Base-by-base conservation (phyloP, 2,888 invertebrate species). In the Xanthia icteritia region DNA sequence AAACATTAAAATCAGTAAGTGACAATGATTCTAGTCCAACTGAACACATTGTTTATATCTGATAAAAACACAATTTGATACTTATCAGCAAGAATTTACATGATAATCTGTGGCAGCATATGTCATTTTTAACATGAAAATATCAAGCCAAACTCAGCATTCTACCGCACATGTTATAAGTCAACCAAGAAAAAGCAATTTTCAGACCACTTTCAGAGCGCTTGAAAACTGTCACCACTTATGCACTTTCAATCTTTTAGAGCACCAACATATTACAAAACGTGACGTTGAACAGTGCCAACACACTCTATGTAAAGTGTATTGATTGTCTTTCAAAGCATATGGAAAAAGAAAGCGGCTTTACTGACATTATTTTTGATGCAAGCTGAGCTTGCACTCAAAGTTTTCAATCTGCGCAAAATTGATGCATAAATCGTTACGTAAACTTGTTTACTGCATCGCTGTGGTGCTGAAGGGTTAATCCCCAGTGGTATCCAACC, bases 241-340 rank as follows among this genome's bases (percentile, higher is more conserved):
- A 75, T 78, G 86, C 79, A 67, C 78, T 85, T 66, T 67, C 73
- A 86, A 85, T 78, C 63, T 78, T 67, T 75, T 36, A 73, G 54
- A 63, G 48, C 20, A 54, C 54, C 58, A 61, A 66, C 23, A 73
- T 74, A 73, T 72, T 72, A 56, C 66, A 48, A 56, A 70, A 78
- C 72, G 63, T 66, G 79, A 48, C 72, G 36, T 58, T 70, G 63
- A 73, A n/a, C 54, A 54, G 11, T 51, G 48, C 48, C 72, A 70
- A 73, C 66, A 71, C 36, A 67, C 65, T 77, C 36, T 60, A 31
- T 23, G 60, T n/a, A 39, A 36, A 58, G 48, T 54, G 9, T 65
- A 77, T 85, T 36, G 67, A 81, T 68, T 71, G 73, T 51, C 27
- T 73, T 67, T 70, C 27, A 23, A 64, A n/a, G 36, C 58, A 36